A percentile compares a stretch with the other conserved stretches of the same genome.
phyloP scores from a whole-genome alignment of 2,888 invertebrate genomes.

The Drosophila neonasuta region DNA sequence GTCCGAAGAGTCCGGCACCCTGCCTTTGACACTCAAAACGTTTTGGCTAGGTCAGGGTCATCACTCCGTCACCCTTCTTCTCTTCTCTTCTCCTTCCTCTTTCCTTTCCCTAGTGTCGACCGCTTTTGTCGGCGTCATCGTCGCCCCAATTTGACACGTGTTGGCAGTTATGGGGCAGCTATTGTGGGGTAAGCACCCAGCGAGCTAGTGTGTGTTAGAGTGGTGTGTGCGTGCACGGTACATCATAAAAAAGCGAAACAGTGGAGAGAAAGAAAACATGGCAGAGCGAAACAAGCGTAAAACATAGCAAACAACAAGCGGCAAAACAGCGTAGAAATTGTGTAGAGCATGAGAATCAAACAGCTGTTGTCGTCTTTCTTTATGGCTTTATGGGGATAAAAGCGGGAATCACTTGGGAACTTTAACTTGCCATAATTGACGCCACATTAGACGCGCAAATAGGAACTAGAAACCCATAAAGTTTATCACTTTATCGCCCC shows the following conservation, averaged over 20 bases:
- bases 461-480: neutral
- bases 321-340: constrained; percentile 31
- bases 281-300: constrained; percentile 37
- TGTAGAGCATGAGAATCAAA: constrained; percentile 41
- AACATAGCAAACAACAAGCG: constrained; percentile 39
- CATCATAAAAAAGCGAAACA: constrained; percentile 58
- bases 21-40: constrained; percentile 72
- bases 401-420: constrained; percentile 15
- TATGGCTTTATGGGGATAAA: constrained; percentile 1
- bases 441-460: constrained; percentile 18
- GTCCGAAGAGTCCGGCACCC: constrained; percentile 37
- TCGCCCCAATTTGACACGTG: constrained; percentile 65
- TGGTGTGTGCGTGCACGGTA: constrained; percentile 30
- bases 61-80: constrained; percentile 22
- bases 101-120: neutral
- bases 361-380: constrained; percentile 41
- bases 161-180: constrained; percentile 67
- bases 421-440: constrained; percentile 17
- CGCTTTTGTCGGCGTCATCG: constrained; percentile 55
- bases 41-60: constrained; percentile 74
- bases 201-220: neutral
- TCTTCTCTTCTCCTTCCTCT: neutral
- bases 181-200: neutral
- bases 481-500: neutral
- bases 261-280: constrained; percentile 32